A percentile compares a stretch with the other conserved stretches of the same genome.
Conservation (phyloP, 2,797 vertebrate species). For the Gallinago solitaria region DNA sequence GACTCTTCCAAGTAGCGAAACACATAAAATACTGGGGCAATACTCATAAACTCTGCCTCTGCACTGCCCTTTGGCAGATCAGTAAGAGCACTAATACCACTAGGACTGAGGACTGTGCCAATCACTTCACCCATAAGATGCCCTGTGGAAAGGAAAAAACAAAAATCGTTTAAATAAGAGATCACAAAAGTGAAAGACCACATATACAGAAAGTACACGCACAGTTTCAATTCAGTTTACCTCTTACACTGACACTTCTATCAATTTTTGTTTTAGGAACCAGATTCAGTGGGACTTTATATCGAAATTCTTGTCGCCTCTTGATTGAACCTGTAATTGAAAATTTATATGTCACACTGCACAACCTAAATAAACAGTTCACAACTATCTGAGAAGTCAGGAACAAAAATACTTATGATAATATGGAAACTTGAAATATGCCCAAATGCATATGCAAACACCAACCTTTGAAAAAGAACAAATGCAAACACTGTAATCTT, state of each 20-base stretch:
- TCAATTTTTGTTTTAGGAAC: constrained; percentile 87
- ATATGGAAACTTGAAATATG: not conserved
- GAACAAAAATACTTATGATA: not conserved
- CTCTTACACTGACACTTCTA: constrained; percentile 83
- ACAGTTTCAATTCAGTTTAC: constrained; percentile 68
- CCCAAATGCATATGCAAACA: not conserved
- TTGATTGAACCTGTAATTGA: constrained; percentile 71
- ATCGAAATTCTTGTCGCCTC: constrained; percentile 78
- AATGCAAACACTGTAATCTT: not conserved
- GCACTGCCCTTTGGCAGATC: constrained; percentile 83
- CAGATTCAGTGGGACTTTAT: constrained; percentile 79
- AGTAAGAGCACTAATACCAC: constrained; percentile 77
- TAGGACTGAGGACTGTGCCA: constrained; percentile 69
- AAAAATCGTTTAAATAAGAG: not conserved
- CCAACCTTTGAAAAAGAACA: not conserved
- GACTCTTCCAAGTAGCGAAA: constrained; percentile 85
- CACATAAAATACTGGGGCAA: constrained; percentile 82
- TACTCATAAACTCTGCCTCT: constrained; percentile 79
- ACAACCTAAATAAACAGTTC: not conserved
- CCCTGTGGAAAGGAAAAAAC: constrained; percentile 72
- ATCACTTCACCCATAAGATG: constrained; percentile 84
- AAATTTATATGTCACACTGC: not conserved
- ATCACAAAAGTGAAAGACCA: not conserved
- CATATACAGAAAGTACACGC: not conserved
- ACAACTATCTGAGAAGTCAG: not conserved